phyloP scores from a whole-genome alignment of 2,113 vertebrate genomes.

The Microcebus tavaratra region DNA sequence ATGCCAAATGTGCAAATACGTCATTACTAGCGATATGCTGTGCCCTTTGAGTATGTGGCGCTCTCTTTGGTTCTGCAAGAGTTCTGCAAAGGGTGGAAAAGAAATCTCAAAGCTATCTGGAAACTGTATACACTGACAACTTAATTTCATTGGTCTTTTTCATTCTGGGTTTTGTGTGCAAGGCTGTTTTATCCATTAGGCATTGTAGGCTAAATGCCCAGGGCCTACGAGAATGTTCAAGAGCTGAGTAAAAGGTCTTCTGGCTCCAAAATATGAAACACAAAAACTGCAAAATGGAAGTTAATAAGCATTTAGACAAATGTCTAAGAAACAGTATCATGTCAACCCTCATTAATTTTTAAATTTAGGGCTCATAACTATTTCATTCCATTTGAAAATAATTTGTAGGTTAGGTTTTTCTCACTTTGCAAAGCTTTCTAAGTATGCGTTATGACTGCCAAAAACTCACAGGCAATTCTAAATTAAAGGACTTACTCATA shows the following conservation, averaged over 20 bases:
- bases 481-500: constrained; percentile 61
- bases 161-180: not conserved
- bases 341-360: not conserved
- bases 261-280: not conserved
- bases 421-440: constrained; percentile 59
- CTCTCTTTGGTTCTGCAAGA: not conserved
- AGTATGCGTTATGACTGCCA: constrained; percentile 41
- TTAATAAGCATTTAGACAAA: constrained; percentile 34
- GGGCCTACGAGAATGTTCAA: not conserved
- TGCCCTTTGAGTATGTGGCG: not conserved
- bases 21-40: not conserved
- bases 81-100: not conserved
- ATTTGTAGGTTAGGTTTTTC: constrained; percentile 48
- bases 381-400: constrained; percentile 54
- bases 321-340: not conserved
- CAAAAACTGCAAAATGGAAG: constrained; percentile 31
- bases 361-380: not conserved
- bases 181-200: constrained; percentile 4
- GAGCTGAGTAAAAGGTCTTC: not conserved
- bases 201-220: constrained; percentile 27
- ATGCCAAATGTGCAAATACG: not conserved
- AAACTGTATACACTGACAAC: not conserved
- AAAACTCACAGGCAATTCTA: constrained; percentile 59
- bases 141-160: constrained; percentile 13
- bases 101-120: not conserved